Evolutionary conservation across 2,797 vertebrate genomes (phyloP).

Genomic region (Acanthopagrus latus): DNA sequence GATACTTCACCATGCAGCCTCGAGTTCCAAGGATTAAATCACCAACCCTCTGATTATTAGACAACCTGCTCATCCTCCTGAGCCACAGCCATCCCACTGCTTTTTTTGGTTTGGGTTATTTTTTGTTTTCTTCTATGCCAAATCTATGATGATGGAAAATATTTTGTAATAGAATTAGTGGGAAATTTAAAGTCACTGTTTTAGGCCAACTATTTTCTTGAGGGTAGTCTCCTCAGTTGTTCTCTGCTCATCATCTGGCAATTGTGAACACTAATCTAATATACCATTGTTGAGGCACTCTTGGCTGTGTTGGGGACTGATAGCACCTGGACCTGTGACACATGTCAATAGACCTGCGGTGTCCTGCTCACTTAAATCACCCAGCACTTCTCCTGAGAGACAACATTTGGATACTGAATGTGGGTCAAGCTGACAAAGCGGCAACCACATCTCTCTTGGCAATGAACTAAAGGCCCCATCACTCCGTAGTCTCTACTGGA

Average conservation of each 20-base stretch:
- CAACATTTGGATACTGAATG: slow-evolving; percentile 28
- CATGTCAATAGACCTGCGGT: slow-evolving; percentile 6
- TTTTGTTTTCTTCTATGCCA: too few species aligned
- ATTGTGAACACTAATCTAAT: slow-evolving; percentile 17
- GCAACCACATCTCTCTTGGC: slow-evolving; percentile 52
- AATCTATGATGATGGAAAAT: too few species aligned
- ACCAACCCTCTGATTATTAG: too few species aligned
- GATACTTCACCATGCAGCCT: too few species aligned
- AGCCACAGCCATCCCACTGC: too few species aligned
- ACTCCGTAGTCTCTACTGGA: slow-evolving; percentile 52
- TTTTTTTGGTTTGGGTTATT: too few species aligned
- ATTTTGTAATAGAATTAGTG: too few species aligned
- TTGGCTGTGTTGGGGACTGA: slow-evolving; percentile 8
- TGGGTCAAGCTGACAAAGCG: slow-evolving; percentile 51
- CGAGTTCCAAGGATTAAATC: too few species aligned
- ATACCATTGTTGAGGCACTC: neutral
- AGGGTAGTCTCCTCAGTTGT: neutral
- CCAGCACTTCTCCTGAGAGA: slow-evolving; percentile 19
- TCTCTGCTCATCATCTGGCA: neutral
- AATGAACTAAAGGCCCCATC: slow-evolving; percentile 42
- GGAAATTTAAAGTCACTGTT: too few species aligned
- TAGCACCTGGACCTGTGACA: slow-evolving; percentile 19
- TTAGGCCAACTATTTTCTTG: too few species aligned
- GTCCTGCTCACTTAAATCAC: slow-evolving; percentile 7
- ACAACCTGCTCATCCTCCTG: too few species aligned